Evolutionary conservation across 2,113 vertebrate species (phyloP), one percentile per base, ranked within the genome.

Genomic region (Archilochus colubris): DNA sequence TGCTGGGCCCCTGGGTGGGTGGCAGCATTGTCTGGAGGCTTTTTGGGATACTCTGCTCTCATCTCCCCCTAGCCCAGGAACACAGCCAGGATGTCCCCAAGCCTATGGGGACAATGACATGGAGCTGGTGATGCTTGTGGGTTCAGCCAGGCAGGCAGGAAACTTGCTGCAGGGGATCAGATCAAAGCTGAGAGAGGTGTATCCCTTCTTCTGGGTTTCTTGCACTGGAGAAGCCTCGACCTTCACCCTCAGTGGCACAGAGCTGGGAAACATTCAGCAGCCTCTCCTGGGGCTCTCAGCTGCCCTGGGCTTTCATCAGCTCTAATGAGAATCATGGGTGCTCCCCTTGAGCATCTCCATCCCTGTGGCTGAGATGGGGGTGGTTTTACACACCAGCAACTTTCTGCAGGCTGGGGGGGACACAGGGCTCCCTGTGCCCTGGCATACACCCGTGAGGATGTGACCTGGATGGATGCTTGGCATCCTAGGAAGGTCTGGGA

Each of bases 321-420:
- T 77, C 31, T 51, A 57, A 82, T 3, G 16, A 78, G 70, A 68
- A 50, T 43, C 1, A 3, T 15, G 7, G 12, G 7, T 48, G 58
- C 21, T 22, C 24, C 55, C 38, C 31, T 48, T 16, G 25, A 38
- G 27, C 0, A 0, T 9, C 3, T 63, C 69, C 7, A 1, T 55
- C 64, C 3, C 1, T 7, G 58, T 33, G 38, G 38, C 53, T 6
- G 5, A 70, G 59, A 55, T 86, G 80, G 64, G 68, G 58, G 33
- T 84, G 69, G 25, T 36, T 70, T 67, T 59, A 46, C 15, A 8
- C 14, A 2, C 40, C 1, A 1, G 9, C 62, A 73, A 7, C 27
- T 58, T 23, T n/a, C 70, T 70, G 44, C 50, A 69, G 54, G 44
- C 59, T 87, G 75, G 53, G 31, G 24, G 19, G 15, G 75, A 12